Base-by-base conservation (phyloP, 2,113 vertebrate genomes). In the Podarcis muralis region DNA sequence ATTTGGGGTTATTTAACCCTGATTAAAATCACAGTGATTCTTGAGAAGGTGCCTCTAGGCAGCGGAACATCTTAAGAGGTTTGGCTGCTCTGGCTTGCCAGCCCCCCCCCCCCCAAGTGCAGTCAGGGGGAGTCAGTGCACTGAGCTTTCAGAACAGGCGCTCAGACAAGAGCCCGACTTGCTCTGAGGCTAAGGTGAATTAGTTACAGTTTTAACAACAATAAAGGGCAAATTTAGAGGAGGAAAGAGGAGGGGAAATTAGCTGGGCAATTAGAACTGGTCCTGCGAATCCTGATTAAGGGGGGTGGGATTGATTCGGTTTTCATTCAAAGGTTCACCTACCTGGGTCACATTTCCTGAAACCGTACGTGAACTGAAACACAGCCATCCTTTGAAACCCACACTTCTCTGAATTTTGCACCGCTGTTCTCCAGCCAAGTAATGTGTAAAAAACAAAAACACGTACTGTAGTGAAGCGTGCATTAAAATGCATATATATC, bases 51-150 rank as follows among this genome's bases (percentile, higher is more conserved):
- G 37, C 81, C 35, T 83, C 65, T 8, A 69, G 81, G 32, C 62
- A 40, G 16, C 23, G 16, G 22, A 66, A 66, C 65, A 18, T 53
- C 48, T 12, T 53, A 37, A 62, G 25, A 66, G 74, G 78, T 65
- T 86, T 7, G 91, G 88, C 88, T 87, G 20, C 0, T 40, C 91
- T 91, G 81, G 81, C 85, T 86, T 90, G 90, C 89, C 92, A 93
- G 89, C 48, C 48, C 9, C 9, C 48, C 48, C 48, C 16, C 59
- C 91, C 93, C 93, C 35, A 37, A 92, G 94, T 92, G 89, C 92
- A 94, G 92, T 93, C 90, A 88, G 89, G 92, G 94, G 92, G 94
- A 95, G 92, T 91, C 92, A 93, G 84, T 91, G 88, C 90, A 74
- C 1, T 0, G 86, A 85, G 93, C 72, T 83, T 92, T 93, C 94